A percentile compares a stretch with the other conserved stretches of the same genome.
phyloP scores from a whole-genome alignment of 92 coral and sea anemone genomes.

The Epizoanthus ramosus region DNA sequence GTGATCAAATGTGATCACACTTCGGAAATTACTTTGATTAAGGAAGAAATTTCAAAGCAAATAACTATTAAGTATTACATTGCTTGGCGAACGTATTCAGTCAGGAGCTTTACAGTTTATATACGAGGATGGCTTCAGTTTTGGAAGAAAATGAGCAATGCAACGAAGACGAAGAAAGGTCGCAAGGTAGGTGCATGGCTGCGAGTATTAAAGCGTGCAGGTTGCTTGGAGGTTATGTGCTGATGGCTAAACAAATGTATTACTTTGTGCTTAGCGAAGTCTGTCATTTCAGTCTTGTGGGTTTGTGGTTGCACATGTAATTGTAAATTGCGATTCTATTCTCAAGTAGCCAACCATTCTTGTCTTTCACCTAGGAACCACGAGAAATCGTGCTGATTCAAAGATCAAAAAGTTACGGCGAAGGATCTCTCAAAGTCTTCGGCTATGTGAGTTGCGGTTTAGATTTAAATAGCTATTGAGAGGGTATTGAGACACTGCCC shows the following conservation, averaged over 20 bases:
- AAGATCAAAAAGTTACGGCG: conserved; percentile 85
- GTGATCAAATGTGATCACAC: neutral
- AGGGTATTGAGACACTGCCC: too few relatives aligned
- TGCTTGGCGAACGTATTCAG: neutral
- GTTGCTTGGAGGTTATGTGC: neutral
- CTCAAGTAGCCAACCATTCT: neutral
- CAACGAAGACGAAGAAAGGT: conserved; percentile 40
- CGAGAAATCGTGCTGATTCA: conserved; percentile 78
- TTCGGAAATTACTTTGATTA: neutral
- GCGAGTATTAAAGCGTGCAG: neutral
- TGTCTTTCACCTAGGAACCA: conserved; percentile 10
- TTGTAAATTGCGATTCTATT: neutral
- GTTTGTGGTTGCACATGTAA: conserved; percentile 6
- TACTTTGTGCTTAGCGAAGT: conserved; percentile 7
- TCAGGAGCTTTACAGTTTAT: neutral
- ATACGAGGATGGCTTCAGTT: conserved; percentile 54
- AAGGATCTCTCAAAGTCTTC: conserved; percentile 89
- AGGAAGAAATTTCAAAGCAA: conserved; percentile 11
- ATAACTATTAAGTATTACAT: neutral
- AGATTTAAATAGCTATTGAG: too few relatives aligned
- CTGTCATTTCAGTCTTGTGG: conserved; percentile 13
- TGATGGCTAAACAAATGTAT: neutral
- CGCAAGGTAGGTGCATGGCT: neutral
- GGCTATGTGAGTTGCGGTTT: conserved; percentile 76
- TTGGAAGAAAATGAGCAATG: conserved; percentile 51